Evolutionary conservation across 2,797 vertebrate species (phyloP), one percentile per base, ranked within the genome.

Genomic region (Poecile montanus): DNA sequence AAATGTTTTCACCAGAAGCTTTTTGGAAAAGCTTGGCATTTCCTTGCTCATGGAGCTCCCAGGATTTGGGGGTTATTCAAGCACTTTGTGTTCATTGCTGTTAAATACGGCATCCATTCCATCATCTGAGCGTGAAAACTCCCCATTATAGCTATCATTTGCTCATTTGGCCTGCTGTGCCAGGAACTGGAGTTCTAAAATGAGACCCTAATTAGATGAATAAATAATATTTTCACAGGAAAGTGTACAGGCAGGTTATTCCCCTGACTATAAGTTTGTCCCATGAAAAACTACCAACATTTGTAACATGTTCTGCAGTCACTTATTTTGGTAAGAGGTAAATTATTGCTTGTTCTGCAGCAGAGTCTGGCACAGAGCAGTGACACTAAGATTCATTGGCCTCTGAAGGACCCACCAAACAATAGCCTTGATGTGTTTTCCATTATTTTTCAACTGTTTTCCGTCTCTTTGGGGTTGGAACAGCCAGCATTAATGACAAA

Each of bases 401-500:
- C 92, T 92, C 88, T 65, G 40, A 88, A 91, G 86, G 60, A 68
- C 74, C 30, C 2, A 2, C 56, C 47, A 50, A 87, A 66, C 53
- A 68, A 61, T 79, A 75, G 82, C 76, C 70, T 94, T 93, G 75
- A 62, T 75, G 26, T 89, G 38, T 79, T 93, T 97, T 71, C 82
- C 27, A 4, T 90, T 76, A 58, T 94, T 93, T 94, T 92, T 76
- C 74, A 68, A 60, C 80, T 65, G 1, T 86, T 95, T 95, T 84
- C 78, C 91, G 40, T 89, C 79, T 88, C 21, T 44, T 91, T 83
- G 66, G 65, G 72, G 65, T 85, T 60, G 81, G 93, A 97, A 92
- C 73, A 94, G 94, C 68, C 77, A 81, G 97, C 98, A 98, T 98
- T 90, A 97, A 98, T 98, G 97, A 97, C 97, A 95, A 97, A 97